Conservation (phyloP, 1,140 invertebrate genomes). For the Bemisia tabaci region DNA sequence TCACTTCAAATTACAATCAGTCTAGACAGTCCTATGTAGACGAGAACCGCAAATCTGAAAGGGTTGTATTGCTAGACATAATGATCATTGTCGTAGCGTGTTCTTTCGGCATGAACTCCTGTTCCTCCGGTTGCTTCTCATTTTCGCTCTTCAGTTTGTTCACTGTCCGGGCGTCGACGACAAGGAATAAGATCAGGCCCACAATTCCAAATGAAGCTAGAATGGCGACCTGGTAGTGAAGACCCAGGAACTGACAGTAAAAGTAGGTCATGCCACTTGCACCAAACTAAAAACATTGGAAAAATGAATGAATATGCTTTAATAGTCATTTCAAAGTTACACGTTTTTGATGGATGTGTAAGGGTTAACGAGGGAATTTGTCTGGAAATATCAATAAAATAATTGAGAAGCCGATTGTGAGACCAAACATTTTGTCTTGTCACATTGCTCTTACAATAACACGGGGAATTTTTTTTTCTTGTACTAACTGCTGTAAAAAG, state of each 20-base stretch:
- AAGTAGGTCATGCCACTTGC: background rate
- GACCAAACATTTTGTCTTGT: no score
- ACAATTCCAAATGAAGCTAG: background rate
- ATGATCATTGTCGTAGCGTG: background rate
- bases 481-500: no score
- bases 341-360: no score
- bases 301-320: no score
- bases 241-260: background rate
- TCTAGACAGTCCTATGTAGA: no score
- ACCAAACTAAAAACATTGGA: background rate
- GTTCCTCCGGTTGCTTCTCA: background rate
- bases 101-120: background rate
- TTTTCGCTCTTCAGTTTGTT: background rate
- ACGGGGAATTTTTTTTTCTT: no score
- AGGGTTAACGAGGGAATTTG: no score
- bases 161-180: background rate
- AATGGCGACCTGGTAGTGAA: background rate
- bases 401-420: no score
- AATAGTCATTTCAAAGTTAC: no score
- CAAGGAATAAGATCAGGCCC: background rate
- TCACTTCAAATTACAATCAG: no score
- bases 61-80: background rate
- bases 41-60: background rate
- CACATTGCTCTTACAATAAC: no score
- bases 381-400: no score